Evolutionary conservation across 1,140 invertebrate genomes (phyloP), one percentile per base, ranked within the genome.

Genomic region (Pseudomyrmex gracilis): DNA sequence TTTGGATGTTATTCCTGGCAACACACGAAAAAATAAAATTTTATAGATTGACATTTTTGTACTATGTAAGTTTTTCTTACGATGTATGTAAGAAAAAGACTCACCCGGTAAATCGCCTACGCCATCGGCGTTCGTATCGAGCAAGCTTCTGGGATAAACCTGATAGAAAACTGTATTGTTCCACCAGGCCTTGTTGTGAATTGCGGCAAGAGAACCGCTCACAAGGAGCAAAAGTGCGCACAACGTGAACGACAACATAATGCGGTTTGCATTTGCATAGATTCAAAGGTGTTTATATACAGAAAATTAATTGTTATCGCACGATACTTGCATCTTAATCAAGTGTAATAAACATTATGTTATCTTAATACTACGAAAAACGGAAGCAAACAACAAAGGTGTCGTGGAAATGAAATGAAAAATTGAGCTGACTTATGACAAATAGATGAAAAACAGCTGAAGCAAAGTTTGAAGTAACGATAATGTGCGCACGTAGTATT

Each of bases 71-170:
- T 74, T 63, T 1, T 7, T 61, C 49, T 1, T 51, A 24, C 8
- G 1, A 43, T 4, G 45, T 7, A 24, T 61, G 60, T n/a, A 45
- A 10, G 24, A 49, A 3, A 24, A 64, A 15, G 10, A 9, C 63
- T 90, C 90, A 96, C 96, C 97, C 92, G 95, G 94, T 5, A 98
- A 88, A 93, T 98, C 97, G 0, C 97, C 97, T 63, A 97, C 94
- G 4, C 97, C 97, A 94, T 97, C 96, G 5, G 95, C 95, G 91
- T 97, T 94, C 58, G 95, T 95, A 91, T 98, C 97, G 86, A 95
- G 95, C 90, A 97, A 97, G 49, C 97, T 97, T 63, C 96, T 93
- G 0, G 96, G 96, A 91, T 97, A 97, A 64, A 98, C 96, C 92
- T 97, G 96, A 92, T 98, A 98, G 74, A 97, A 95, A 12, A 96